A percentile compares a stretch with the other conserved stretches of the same genome.
Conservation (phyloP, 1,140 invertebrate genomes). For the Epicauta chinensis region DNA sequence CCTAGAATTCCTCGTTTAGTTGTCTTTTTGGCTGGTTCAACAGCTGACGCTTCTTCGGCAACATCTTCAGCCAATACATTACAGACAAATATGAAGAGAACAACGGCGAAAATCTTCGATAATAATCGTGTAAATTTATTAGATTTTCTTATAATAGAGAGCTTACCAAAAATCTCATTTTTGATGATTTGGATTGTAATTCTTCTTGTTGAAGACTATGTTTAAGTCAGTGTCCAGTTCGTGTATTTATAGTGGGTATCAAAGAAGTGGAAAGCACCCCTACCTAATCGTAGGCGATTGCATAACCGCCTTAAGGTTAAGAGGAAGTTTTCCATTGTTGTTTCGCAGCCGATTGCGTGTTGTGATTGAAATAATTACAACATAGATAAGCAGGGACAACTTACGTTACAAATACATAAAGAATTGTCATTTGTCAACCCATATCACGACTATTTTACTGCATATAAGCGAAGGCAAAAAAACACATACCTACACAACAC, state of each 20-base stretch:
- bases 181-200: not conserved
- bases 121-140: not conserved
- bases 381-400: not conserved
- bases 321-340: conserved; percentile 17
- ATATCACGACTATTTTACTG: too few species aligned
- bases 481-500: not conserved
- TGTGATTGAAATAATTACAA: conserved; percentile 15
- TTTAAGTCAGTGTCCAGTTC: not conserved
- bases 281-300: conserved; percentile 6
- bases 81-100: not conserved
- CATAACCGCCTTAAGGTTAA: conserved; percentile 9
- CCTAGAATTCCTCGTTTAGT: conserved; percentile 22
- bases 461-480: too few species aligned
- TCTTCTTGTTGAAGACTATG: conserved; percentile 1
- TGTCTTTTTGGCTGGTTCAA: conserved; percentile 6
- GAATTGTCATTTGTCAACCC: too few species aligned
- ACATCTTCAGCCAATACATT: not conserved
- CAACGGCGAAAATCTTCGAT: conserved; percentile 3
- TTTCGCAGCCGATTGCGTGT: conserved; percentile 10
- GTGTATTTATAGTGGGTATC: conserved; percentile 3
- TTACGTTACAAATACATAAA: too few species aligned
- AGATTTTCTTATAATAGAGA: not conserved
- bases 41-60: conserved; percentile 3
- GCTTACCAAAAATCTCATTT: conserved; percentile 11
- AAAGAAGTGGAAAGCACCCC: conserved; percentile 5